These are phyloP conservation scores for Mythimna lalbum DNA, from an alignment of 2,888 invertebrate species.

Conservation along the genomic window DNA sequence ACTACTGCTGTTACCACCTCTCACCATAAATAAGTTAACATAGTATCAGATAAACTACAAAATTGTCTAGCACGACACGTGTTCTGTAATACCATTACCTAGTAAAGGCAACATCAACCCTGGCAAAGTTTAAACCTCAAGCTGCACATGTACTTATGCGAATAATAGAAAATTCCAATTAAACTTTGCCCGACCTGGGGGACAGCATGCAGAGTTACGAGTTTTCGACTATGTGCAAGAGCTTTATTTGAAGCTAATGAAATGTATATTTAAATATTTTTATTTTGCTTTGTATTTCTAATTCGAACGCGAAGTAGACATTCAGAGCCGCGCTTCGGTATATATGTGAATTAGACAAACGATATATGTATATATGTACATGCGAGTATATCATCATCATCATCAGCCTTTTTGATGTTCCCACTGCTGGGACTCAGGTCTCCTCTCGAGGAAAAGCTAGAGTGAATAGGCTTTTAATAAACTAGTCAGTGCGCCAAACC, in stretches of 20 bases:
- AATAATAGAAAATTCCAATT: slow-evolving; percentile 52
- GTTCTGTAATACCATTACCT: slow-evolving; percentile 8
- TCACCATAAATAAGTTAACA: neutral
- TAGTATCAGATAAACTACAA: neutral
- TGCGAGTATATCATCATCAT: too few relatives aligned
- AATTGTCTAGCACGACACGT: neutral
- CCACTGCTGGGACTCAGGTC: too few relatives aligned
- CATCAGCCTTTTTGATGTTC: too few relatives aligned
- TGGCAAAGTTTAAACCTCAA: slow-evolving; percentile 24
- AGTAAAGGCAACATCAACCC: slow-evolving; percentile 1
- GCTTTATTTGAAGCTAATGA: slow-evolving; percentile 33
- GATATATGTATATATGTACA: too few relatives aligned
- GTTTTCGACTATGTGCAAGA: slow-evolving; percentile 22
- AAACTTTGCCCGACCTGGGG: slow-evolving; percentile 35
- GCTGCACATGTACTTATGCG: slow-evolving; percentile 6
- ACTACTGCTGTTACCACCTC: neutral
- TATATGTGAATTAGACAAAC: too few relatives aligned
- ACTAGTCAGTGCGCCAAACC: too few relatives aligned
- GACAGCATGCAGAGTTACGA: slow-evolving; percentile 22
- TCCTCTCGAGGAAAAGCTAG: too few relatives aligned
- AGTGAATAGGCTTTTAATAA: too few relatives aligned
- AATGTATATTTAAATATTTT: slow-evolving; percentile 36
- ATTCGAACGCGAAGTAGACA: neutral
- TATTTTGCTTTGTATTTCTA: slow-evolving; percentile 9
- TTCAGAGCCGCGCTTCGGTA: slow-evolving; percentile 5